These are phyloP conservation scores for Stylophora pistillata DNA, from an alignment of 64 coral and sea anemone species.

Conservation along the genomic window DNA sequence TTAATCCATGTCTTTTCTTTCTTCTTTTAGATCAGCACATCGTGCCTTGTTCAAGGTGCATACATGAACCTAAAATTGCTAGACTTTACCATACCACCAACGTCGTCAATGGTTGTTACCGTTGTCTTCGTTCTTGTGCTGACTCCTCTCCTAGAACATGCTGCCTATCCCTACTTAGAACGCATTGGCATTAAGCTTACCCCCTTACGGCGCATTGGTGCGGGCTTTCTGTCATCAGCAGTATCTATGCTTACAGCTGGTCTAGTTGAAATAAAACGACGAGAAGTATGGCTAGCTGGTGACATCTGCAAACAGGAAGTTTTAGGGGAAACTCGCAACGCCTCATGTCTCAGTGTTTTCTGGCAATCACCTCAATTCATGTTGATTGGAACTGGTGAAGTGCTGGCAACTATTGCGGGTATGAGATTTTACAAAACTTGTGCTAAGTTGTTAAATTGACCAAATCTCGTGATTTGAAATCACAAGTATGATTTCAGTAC, in stretches of 20 bases:
- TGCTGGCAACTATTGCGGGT: constrained; percentile 56
- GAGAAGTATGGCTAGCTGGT: neutral
- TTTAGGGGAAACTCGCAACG: constrained; percentile 9
- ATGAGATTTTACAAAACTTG: neutral
- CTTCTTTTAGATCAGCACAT: constrained; percentile 55
- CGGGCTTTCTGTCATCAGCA: constrained; percentile 75
- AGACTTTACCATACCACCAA: constrained; percentile 42
- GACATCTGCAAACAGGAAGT: neutral
- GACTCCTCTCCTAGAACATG: constrained; percentile 66
- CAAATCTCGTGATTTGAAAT: neutral
- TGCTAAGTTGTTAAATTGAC: neutral
- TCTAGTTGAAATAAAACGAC: constrained; percentile 53
- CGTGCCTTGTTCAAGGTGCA: constrained; percentile 67
- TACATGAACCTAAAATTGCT: constrained; percentile 66
- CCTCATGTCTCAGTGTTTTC: constrained; percentile 40
- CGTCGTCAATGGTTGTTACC: constrained; percentile 60
- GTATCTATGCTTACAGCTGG: constrained; percentile 70
- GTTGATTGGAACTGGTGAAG: constrained; percentile 50
- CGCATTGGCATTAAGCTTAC: constrained; percentile 55
- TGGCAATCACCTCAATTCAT: constrained; percentile 71
- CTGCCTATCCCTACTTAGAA: constrained; percentile 56
- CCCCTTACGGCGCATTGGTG: constrained; percentile 67
- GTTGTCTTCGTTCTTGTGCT: constrained; percentile 40
- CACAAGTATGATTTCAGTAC: neutral
- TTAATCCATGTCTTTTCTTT: neutral